Conservation (phyloP, 2,797 vertebrate genomes). For the Hippoglossus hippoglossus region DNA sequence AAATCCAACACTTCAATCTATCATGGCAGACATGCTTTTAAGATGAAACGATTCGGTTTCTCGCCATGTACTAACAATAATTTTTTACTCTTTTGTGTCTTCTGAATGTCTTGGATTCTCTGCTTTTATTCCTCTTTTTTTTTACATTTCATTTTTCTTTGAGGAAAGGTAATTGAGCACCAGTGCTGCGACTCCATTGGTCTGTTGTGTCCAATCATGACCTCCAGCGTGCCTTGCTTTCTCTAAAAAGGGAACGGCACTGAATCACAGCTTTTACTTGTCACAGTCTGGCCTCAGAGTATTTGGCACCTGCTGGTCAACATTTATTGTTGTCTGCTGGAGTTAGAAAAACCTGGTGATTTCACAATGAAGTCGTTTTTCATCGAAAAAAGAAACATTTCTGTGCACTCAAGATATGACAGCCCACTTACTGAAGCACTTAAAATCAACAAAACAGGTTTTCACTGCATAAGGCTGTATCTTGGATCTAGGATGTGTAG, state of each 20-base stretch:
- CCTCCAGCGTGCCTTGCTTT: conserved; percentile 14
- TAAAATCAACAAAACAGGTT: neutral
- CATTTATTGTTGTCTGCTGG: conserved; percentile 4
- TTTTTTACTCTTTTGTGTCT: conserved; percentile 31
- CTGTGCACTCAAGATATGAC: neutral
- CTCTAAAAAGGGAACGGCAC: conserved; percentile 13
- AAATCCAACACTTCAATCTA: conserved; percentile 4
- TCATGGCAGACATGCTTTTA: conserved; percentile 13
- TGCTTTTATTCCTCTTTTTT: conserved; percentile 4
- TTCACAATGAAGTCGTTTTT: conserved; percentile 18
- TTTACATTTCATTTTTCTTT: neutral
- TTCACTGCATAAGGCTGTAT: neutral
- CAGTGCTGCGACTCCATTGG: conserved; percentile 1
- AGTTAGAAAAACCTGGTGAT: conserved; percentile 24
- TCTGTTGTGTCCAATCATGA: conserved; percentile 12
- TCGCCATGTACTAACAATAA: neutral
- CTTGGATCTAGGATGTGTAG: too few species aligned
- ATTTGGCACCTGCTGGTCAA: conserved; percentile 19
- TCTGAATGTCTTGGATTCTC: conserved; percentile 21
- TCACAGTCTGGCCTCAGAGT: conserved; percentile 3
- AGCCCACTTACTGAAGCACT: conserved; percentile 11
- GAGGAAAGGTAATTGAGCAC: neutral
- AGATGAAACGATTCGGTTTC: neutral
- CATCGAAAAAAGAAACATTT: neutral
- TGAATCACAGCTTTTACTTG: conserved; percentile 28